phyloP scores from a whole-genome alignment of 2,888 invertebrate genomes.

The Eupithecia centaureata region DNA sequence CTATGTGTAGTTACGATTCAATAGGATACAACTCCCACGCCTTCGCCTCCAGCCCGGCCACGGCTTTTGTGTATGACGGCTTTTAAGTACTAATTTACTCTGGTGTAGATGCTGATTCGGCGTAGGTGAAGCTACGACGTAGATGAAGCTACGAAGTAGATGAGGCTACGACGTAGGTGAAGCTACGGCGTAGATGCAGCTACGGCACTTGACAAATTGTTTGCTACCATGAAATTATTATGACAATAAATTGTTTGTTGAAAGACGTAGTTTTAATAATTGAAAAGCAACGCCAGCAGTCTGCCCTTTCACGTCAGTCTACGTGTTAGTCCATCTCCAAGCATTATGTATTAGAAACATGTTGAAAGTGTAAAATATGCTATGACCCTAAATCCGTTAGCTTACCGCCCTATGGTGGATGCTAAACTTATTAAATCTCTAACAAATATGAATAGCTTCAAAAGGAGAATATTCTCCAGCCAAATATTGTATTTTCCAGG shows the following conservation, averaged over 20 bases:
- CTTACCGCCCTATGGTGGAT: neutral
- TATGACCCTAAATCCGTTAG: neutral
- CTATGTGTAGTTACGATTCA: too few species aligned
- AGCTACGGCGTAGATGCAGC: neutral
- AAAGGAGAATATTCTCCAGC: neutral
- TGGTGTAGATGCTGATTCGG: too few species aligned
- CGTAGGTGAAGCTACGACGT: too few species aligned
- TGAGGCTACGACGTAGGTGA: neutral
- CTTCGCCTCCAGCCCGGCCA: too few species aligned
- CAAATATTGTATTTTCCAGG: neutral
- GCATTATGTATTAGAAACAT: neutral
- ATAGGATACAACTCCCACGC: too few species aligned
- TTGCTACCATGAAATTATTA: neutral
- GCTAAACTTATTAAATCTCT: neutral
- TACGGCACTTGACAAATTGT: neutral
- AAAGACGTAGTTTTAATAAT: too few species aligned
- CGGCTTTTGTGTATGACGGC: too few species aligned
- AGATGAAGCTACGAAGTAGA: neutral
- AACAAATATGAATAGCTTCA: neutral
- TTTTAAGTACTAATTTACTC: too few species aligned
- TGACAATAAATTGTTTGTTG: neutral
- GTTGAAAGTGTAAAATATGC: neutral
- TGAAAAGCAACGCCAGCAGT: too few species aligned
- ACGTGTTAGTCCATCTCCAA: neutral
- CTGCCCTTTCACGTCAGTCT: too few species aligned